Base-by-base conservation (phyloP, 2,888 invertebrate species). In the Watsonalla binaria region DNA sequence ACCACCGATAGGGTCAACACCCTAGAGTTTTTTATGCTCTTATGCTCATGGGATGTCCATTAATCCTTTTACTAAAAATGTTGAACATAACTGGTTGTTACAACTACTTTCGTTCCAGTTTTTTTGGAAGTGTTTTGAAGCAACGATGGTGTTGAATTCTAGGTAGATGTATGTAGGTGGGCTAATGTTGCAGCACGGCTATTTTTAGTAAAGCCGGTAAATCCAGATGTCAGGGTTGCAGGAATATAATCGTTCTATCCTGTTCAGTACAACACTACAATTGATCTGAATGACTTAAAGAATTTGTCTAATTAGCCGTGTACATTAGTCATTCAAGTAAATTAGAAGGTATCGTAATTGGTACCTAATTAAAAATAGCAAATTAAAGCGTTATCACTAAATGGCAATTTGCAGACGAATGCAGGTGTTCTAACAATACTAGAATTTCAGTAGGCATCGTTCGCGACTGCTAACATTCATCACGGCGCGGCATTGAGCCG, bases 401-500 rank as follows among this genome's bases (percentile, higher is more conserved):
- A 37, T 37, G 6, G 9, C 37, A 6, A 37, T 37, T 37, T 8
- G 37, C 37, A 8, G 9, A 37, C 37, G 9, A 37, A 6, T 6
- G 9, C 37, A 37, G 37, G 37, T 37, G 37, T 37, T 8, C 37
- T 37, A 37, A 42, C 42, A 42, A 42, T 42, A 42, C 42, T 1
- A 37, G 37, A 0, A 11, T 11, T 42, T 47, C 37, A 37, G 15
- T n/a, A 47, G 42, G 13, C 37, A 49, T 34, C 39, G 49, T 49
- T 46, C 52, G 45, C 24, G 47, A 46, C 46, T 60, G 57, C 61
- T 55, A 56, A 56, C 58, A 24, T 58, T 59, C 57, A 61, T 60
- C 54, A 54, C 48, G 45, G 47, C 59, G 51, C 57, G 57, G 50
- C 51, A 58, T 55, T 39, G 13, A 55, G 59, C 60, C 60, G 68